Evolutionary conservation across 2,888 invertebrate genomes (phyloP).

Genomic region (Cyaniris semiargus): DNA sequence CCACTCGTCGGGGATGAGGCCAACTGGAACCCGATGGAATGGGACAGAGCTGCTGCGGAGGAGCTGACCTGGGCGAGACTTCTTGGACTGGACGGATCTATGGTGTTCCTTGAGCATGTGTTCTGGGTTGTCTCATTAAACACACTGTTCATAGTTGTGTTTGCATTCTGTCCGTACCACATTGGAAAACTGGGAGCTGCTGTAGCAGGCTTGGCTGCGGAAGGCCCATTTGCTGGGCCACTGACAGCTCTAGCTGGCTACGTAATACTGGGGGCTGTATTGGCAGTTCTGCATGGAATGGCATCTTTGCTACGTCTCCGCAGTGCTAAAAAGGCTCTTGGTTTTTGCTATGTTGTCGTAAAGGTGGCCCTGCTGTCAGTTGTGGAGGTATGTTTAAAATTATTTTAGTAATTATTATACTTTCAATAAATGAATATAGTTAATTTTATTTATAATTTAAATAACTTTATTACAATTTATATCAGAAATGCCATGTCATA

Average conservation of each 20-base stretch:
- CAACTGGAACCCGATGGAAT: constrained; percentile 99
- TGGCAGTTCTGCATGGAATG: constrained; percentile 91
- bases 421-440: too few species aligned
- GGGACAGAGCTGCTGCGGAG: constrained; percentile 98
- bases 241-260: constrained; percentile 96
- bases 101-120: constrained; percentile 98
- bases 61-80: constrained; percentile 99
- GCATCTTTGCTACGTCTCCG: constrained; percentile 90
- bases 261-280: constrained; percentile 90
- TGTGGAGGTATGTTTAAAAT: constrained; percentile 87
- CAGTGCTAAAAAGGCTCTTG: constrained; percentile 91
- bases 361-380: constrained; percentile 96
- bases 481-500: constrained; percentile 12
- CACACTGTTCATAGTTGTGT: constrained; percentile 97
- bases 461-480: too few species aligned
- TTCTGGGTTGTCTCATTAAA: constrained; percentile 99
- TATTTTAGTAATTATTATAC: not conserved
- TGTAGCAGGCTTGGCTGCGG: constrained; percentile 71
- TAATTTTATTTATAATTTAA: too few species aligned
- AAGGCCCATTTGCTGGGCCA: constrained; percentile 95
- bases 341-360: constrained; percentile 94
- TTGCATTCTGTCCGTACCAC: constrained; percentile 98
- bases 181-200: constrained; percentile 93
- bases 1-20: constrained; percentile 86
- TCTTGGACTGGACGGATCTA: constrained; percentile 96